Conservation (phyloP, 2,113 vertebrate species). For the Caloenas nicobarica region DNA sequence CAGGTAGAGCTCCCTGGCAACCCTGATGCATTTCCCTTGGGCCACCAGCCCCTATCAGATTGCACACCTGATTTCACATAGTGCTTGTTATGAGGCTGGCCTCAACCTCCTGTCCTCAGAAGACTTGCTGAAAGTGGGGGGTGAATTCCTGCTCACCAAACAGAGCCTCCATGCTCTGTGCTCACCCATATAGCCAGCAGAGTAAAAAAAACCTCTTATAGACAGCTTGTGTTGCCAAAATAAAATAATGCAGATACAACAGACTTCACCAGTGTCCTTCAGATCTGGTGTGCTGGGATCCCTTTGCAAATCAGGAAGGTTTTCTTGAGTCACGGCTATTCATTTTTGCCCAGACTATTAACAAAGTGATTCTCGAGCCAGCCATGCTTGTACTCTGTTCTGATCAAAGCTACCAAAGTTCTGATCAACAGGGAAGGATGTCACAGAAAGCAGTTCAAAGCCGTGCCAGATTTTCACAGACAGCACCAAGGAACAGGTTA, state of each 20-base stretch:
- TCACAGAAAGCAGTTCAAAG: not conserved
- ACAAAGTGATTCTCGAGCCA: not conserved
- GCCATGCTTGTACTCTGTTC: not conserved
- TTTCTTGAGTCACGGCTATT: not conserved
- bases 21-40: not conserved
- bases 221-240: not conserved
- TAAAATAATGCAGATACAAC: not conserved
- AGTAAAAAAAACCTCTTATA: not conserved
- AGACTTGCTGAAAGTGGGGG: not conserved
- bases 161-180: not conserved
- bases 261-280: not conserved
- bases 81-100: not conserved
- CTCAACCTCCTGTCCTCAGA: not conserved
- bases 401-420: not conserved
- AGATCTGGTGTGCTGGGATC: not conserved
- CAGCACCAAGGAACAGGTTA: not conserved
- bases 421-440: not conserved
- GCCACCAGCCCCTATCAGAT: not conserved
- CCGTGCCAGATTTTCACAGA: not conserved
- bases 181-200: not conserved
- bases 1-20: not conserved
- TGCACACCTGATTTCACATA: not conserved
- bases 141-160: not conserved
- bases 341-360: not conserved
- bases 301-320: not conserved